Conservation (phyloP, 1,140 invertebrate genomes). For the Xylocopa sonorina region DNA sequence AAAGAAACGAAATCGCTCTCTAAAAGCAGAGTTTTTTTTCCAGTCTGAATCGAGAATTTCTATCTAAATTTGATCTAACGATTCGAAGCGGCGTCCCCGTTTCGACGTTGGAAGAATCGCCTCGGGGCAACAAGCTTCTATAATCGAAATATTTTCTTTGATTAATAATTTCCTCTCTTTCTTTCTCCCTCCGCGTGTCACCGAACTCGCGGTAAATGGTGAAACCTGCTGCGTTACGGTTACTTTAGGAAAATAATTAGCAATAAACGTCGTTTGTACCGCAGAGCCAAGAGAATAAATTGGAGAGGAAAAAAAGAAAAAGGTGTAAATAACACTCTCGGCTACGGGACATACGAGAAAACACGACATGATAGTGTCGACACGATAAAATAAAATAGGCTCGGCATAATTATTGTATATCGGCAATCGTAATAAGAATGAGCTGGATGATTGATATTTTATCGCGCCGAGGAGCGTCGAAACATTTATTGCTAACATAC, state of each 20-base stretch:
- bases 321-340: slow-evolving; percentile 16
- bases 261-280: slow-evolving; percentile 40
- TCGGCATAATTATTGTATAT: slow-evolving; percentile 16
- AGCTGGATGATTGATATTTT: slow-evolving; percentile 20
- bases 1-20: slow-evolving; percentile 19
- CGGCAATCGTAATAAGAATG: slow-evolving; percentile 43
- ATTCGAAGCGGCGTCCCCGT: slow-evolving; percentile 7
- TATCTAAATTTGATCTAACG: slow-evolving; percentile 19
- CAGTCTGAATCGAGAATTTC: not conserved
- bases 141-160: slow-evolving; percentile 2
- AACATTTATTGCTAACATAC: slow-evolving; percentile 48
- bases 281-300: slow-evolving; percentile 37
- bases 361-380: slow-evolving; percentile 11
- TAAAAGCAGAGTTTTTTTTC: not conserved
- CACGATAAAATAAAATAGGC: slow-evolving; percentile 49
- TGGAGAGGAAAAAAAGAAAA: no score
- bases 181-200: not conserved
- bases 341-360: slow-evolving; percentile 17
- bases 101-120: slow-evolving; percentile 19
- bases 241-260: slow-evolving; percentile 38
- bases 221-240: slow-evolving; percentile 12
- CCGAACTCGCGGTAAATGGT: not conserved
- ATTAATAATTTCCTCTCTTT: not conserved
- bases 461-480: slow-evolving; percentile 25
- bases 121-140: no score